Evolutionary conservation across 2,113 vertebrate species (phyloP).

Genomic region (Silurus asotus): DNA sequence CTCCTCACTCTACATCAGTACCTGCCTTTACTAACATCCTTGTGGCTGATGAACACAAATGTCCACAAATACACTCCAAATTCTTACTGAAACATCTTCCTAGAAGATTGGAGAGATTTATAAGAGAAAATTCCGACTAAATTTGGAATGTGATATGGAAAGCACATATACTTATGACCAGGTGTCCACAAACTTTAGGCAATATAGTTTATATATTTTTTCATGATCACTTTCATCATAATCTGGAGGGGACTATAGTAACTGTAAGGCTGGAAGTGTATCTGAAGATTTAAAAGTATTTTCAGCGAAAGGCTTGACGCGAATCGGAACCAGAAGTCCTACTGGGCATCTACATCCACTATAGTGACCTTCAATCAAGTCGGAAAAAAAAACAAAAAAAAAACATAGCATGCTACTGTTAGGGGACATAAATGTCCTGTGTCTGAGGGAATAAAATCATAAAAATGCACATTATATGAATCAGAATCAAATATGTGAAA

Average conservation of each 20-base stretch:
- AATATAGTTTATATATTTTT: neutral
- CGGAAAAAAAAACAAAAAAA: neutral
- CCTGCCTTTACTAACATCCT: too few species aligned
- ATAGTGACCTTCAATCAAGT: constrained; percentile 22
- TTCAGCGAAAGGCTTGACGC: neutral
- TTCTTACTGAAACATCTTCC: too few species aligned
- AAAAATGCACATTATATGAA: neutral
- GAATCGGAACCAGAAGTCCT: neutral
- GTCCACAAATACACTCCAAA: too few species aligned
- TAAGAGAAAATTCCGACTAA: too few species aligned
- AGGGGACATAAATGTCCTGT: neutral
- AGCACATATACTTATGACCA: too few species aligned
- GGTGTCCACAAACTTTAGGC: too few species aligned
- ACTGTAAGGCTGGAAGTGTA: neutral
- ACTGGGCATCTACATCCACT: constrained; percentile 3
- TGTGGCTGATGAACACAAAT: too few species aligned
- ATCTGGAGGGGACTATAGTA: neutral
- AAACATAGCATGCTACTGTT: constrained; percentile 12
- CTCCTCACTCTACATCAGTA: too few species aligned
- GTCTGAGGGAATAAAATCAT: neutral
- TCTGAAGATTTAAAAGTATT: neutral
- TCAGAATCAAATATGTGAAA: neutral
- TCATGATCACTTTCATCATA: neutral
- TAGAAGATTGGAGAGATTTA: too few species aligned
- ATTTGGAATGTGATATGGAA: too few species aligned